phyloP scores from a whole-genome alignment of 2,113 vertebrate genomes.

The Carlito syrichta region DNA sequence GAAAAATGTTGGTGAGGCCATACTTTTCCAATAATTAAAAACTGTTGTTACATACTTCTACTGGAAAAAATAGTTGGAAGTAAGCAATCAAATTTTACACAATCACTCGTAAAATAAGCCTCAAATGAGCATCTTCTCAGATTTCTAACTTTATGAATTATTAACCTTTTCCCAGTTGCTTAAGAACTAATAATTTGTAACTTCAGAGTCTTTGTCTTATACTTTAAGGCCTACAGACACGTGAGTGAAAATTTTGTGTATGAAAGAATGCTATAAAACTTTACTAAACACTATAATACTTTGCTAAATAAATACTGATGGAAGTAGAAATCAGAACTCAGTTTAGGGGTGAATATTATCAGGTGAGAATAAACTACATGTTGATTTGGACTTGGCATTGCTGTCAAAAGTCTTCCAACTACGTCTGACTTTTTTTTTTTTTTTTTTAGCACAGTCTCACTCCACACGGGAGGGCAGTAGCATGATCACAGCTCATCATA shows the following conservation, averaged over 20 bases:
- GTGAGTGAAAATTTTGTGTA: background rate
- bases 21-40: background rate
- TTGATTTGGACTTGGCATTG: background rate
- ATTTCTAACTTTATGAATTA: background rate
- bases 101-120: background rate
- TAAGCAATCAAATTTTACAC: background rate
- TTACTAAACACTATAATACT: background rate
- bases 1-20: background rate
- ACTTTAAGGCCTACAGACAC: background rate
- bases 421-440: too few species aligned
- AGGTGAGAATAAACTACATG: background rate
- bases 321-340: background rate
- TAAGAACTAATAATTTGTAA: background rate
- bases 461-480: too few species aligned
- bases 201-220: background rate
- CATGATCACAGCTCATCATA: too few species aligned
- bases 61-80: background rate
- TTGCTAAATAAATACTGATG: background rate
- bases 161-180: background rate
- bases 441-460: too few species aligned
- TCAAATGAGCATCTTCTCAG: background rate
- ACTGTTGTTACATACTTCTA: background rate
- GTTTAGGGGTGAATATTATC: background rate
- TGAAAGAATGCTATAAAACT: background rate
- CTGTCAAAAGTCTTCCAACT: background rate